These are phyloP conservation scores for Pangasius larnaudii DNA, from an alignment of 2,797 vertebrate species.

Conservation along the genomic window DNA sequence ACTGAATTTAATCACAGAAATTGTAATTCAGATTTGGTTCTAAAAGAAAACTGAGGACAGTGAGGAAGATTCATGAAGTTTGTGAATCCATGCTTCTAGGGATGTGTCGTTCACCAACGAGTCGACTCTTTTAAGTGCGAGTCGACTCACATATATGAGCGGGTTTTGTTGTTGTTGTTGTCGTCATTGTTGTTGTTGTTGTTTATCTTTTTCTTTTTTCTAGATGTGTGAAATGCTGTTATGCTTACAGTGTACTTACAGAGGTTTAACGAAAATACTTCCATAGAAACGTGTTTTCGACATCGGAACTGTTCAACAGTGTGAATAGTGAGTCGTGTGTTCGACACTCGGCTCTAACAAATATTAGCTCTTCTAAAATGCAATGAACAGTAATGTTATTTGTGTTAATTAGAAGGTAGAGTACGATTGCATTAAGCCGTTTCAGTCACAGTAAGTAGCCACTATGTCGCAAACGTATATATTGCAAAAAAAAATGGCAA, in stretches of 20 bases:
- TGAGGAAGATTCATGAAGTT: background rate
- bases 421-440: too few species aligned
- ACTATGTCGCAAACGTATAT: background rate
- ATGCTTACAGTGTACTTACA: background rate
- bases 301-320: background rate
- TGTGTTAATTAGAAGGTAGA: too few species aligned
- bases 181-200: background rate
- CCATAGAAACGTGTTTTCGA: background rate
- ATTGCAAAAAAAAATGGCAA: background rate
- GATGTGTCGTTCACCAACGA: background rate
- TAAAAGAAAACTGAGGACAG: background rate
- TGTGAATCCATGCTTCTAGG: background rate
- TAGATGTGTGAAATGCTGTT: background rate
- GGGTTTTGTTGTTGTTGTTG: background rate
- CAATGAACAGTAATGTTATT: too few species aligned
- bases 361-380: too few species aligned
- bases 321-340: background rate
- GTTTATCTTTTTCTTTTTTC: background rate
- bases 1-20: background rate
- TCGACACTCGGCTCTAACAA: background rate
- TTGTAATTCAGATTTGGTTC: background rate
- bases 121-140: background rate
- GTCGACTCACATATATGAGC: background rate
- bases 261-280: too few species aligned
- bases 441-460: too few species aligned